These are phyloP conservation scores for Bombyx huttoni DNA, from an alignment of 2,888 invertebrate species.

Conservation along the genomic window DNA sequence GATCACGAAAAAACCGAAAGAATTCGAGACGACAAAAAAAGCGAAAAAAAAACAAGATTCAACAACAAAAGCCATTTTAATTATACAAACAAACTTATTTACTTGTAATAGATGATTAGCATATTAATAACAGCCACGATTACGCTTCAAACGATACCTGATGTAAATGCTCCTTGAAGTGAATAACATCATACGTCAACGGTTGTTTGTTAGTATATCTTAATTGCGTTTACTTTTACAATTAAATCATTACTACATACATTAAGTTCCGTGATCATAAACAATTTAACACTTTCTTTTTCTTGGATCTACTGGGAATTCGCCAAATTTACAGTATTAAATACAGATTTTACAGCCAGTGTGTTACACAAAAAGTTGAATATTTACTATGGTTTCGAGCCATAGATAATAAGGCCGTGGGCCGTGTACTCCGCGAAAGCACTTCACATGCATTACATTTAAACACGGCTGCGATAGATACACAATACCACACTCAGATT, in stretches of 20 bases:
- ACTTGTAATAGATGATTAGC: background rate
- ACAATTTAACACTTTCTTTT: too few species aligned
- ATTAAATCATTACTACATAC: background rate
- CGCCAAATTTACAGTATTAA: too few species aligned
- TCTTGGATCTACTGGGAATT: too few species aligned
- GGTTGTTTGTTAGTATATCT: background rate
- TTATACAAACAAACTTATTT: background rate
- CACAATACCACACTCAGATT: background rate
- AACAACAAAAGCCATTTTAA: background rate
- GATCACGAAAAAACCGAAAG: too few species aligned
- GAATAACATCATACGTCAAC: constrained; percentile 4
- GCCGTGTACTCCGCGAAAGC: too few species aligned
- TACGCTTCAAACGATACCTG: constrained; percentile 1
- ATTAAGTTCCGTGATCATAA: too few species aligned
- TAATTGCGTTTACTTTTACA: background rate
- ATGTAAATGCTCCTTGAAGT: constrained; percentile 4
- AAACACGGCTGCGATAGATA: background rate
- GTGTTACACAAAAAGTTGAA: too few species aligned
- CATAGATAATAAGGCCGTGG: too few species aligned
- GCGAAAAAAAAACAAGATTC: too few species aligned
- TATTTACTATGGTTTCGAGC: too few species aligned
- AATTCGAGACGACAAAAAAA: too few species aligned
- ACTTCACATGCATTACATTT: background rate
- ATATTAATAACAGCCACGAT: background rate
- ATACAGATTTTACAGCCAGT: too few species aligned